phyloP scores from a whole-genome alignment of 2,888 invertebrate species.

The Agrochola lota region DNA sequence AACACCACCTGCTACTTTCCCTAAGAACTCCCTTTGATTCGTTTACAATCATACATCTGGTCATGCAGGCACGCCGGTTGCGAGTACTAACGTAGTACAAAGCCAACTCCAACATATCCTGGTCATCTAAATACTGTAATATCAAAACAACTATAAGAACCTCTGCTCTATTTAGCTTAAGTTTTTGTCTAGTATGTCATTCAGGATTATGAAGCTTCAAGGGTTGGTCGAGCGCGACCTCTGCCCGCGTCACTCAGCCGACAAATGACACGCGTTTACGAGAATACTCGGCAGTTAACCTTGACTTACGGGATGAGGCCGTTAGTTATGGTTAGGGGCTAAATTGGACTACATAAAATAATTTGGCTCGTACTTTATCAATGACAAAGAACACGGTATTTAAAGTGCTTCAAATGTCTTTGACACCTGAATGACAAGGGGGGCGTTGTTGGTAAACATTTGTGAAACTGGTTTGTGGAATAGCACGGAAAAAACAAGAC shows the following conservation, averaged over 20 bases:
- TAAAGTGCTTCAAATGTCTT: neutral
- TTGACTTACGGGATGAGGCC: constrained; percentile 30
- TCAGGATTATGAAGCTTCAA: constrained; percentile 39
- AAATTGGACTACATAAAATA: constrained; percentile 26
- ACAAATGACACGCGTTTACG: constrained; percentile 43
- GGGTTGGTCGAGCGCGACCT: constrained; percentile 39
- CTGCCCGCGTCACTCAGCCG: constrained; percentile 29
- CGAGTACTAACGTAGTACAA: neutral
- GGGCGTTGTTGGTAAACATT: neutral
- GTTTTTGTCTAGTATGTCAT: constrained; percentile 38
- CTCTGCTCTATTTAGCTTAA: neutral
- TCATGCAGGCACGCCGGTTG: too few species aligned
- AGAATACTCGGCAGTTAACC: constrained; percentile 33
- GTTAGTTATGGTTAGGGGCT: constrained; percentile 30
- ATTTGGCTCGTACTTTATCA: neutral
- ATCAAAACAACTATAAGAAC: constrained; percentile 11
- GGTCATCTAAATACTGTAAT: neutral
- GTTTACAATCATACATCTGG: too few species aligned
- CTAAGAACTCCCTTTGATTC: too few species aligned
- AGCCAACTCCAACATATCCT: neutral
- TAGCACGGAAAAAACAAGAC: neutral
- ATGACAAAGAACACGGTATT: neutral
- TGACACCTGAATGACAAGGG: neutral
- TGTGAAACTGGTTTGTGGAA: neutral
- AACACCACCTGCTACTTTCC: too few species aligned